phyloP scores from a whole-genome alignment of 92 coral and sea anemone genomes.

The Epizoanthus stellaris region DNA sequence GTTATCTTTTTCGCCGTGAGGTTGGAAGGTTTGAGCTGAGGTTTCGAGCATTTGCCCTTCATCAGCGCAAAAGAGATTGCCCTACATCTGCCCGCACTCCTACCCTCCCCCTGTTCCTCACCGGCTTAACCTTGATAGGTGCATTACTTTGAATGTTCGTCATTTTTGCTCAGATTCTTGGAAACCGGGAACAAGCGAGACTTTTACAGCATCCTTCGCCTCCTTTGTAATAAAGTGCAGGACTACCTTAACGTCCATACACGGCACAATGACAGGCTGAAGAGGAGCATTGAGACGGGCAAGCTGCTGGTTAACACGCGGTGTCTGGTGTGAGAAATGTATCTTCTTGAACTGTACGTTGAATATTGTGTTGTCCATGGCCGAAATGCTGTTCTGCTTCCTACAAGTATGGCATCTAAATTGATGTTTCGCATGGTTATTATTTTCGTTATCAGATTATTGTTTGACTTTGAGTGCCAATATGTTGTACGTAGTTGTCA shows the following conservation, averaged over 20 bases:
- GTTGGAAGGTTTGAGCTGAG: no score
- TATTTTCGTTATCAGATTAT: neutral
- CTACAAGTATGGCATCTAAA: no score
- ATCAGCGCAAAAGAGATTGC: no score
- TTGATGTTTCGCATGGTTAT: no score
- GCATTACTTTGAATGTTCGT: no score
- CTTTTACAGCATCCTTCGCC: slow-evolving; percentile 18
- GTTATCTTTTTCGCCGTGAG: no score
- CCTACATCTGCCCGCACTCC: no score
- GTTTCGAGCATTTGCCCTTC: no score
- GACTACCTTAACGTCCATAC: slow-evolving; percentile 13
- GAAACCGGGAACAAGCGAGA: slow-evolving; percentile 29
- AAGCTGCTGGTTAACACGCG: neutral
- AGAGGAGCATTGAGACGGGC: neutral
- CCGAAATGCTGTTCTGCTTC: no score
- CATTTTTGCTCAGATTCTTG: neutral
- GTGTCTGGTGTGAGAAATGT: neutral
- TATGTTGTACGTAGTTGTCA: neutral
- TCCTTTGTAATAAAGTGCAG: slow-evolving; percentile 20
- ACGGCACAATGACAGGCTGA: slow-evolving; percentile 22
- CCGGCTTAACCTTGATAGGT: no score
- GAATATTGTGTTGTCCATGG: no score
- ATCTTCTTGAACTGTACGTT: neutral
- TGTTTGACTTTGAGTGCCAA: neutral
- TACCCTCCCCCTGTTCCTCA: no score